Evolutionary conservation across 2,113 vertebrate genomes (phyloP).

Genomic region (Urocolius indicus): DNA sequence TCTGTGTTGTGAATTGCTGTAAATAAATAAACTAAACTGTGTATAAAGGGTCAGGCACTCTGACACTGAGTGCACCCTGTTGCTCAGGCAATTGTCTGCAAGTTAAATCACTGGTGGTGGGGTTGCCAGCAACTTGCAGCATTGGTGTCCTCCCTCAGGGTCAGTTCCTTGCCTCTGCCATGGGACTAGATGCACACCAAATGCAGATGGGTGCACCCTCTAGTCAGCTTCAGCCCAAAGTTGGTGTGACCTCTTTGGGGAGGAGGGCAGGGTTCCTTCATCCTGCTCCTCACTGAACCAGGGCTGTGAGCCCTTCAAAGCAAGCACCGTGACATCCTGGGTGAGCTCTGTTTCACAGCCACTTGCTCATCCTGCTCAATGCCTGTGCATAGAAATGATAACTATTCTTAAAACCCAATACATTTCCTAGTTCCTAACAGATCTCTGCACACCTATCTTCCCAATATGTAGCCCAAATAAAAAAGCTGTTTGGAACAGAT

Average conservation of each 20-base stretch:
- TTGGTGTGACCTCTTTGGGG: rapidly evolving
- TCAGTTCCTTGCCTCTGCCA: background rate
- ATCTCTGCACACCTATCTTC: too few species aligned
- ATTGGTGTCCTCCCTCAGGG: rapidly evolving
- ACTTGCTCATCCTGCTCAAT: background rate
- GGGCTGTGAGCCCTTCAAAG: background rate
- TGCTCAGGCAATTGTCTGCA: background rate
- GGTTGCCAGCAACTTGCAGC: background rate
- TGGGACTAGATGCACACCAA: background rate
- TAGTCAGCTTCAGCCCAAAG: background rate
- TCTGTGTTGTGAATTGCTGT: rapidly evolving
- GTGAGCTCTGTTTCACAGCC: rapidly evolving
- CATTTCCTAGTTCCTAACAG: too few species aligned
- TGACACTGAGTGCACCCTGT: rapidly evolving
- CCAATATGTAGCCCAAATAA: too few species aligned
- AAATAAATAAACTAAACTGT: background rate
- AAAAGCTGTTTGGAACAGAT: too few species aligned
- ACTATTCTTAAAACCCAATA: too few species aligned
- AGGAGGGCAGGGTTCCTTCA: background rate
- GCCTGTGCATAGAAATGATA: background rate
- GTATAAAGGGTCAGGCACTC: background rate
- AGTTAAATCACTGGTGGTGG: background rate
- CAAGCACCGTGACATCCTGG: rapidly evolving
- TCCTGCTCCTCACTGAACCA: background rate
- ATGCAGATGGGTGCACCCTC: background rate